Conservation (phyloP, 2,113 vertebrate species). For the Electrona antarctica region DNA sequence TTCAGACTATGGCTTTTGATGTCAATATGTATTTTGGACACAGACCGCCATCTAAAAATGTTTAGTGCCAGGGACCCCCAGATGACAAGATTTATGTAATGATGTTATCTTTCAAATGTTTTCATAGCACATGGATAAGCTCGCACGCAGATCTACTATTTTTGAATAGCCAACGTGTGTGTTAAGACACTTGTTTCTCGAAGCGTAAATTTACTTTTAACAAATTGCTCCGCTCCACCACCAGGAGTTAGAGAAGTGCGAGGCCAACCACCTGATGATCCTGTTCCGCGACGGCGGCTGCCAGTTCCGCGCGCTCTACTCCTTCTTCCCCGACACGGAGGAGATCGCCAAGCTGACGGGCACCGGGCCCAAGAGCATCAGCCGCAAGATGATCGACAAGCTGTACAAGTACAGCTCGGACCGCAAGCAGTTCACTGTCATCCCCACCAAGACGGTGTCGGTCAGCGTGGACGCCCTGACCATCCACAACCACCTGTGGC, state of each 20-base stretch:
- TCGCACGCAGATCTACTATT: too few relatives aligned
- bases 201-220: too few relatives aligned
- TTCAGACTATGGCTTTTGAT: too few relatives aligned
- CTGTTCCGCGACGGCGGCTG: slow-evolving; percentile 94
- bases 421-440: slow-evolving; percentile 95
- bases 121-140: too few relatives aligned
- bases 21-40: too few relatives aligned
- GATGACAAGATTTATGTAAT: too few relatives aligned
- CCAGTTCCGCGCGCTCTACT: slow-evolving; percentile 94
- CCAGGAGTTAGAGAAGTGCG: slow-evolving; percentile 94
- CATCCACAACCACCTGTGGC: slow-evolving; percentile 97
- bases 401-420: slow-evolving; percentile 98
- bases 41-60: too few relatives aligned
- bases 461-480: slow-evolving; percentile 97
- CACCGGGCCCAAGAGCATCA: slow-evolving; percentile 91
- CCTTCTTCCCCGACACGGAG: slow-evolving; percentile 90
- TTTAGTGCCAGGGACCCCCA: too few relatives aligned
- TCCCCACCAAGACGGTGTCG: slow-evolving; percentile 96
- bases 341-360: slow-evolving; percentile 93
- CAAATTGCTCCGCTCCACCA: background rate
- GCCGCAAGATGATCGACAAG: slow-evolving; percentile 97
- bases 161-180: too few relatives aligned
- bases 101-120: too few relatives aligned
- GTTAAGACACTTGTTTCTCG: too few relatives aligned
- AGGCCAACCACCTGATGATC: slow-evolving; percentile 97